Base-by-base conservation (phyloP, 2,888 invertebrate genomes). In the Argynnis bischoffii region DNA sequence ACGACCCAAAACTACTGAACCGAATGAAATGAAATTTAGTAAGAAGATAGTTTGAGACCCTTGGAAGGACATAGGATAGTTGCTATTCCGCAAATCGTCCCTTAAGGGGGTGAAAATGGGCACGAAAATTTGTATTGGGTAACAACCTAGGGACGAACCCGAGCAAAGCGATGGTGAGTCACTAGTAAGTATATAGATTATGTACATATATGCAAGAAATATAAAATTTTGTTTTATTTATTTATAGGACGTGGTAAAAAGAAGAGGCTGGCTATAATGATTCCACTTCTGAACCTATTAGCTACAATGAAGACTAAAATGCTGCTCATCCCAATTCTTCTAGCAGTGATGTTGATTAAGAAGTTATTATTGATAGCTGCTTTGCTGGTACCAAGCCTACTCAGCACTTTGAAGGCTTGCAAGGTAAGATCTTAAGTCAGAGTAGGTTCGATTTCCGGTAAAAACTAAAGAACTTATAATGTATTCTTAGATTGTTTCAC, bases 311-410 rank as follows among this genome's bases (percentile, higher is more conserved):
- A 94, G 83, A 86, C 92, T 1, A 95, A 95, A 75, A 78, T 95
- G 14, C 78, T 95, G 54, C 83, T 95, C 31, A 85, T 95, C 1
- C 94, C 95, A 0, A 93, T 95, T 4, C 89, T 95, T 3, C 83
- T 95, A 13, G 90, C 94, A 1, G 94, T 95, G 0, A 82, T 95
- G 74, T 90, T 95, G 76, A 95, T 95, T 73, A 95, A 95, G 85
- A 95, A 95, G 76, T 83, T 95, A 3, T 83, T 95, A 14, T 82
- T 95, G 3, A 81, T 95, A 0, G 95, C 93, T 11, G 94, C 95
- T 0, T 77, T 95, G 13, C 81, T 95, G 41, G 79, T 95, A 21
- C 95, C 95, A 0, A 93, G 94, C 57, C 79, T 95, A 46, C 82
- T 95, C n/a, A 93, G 94, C 61, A 93, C 92, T 0, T 76, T 94